A percentile compares a stretch with the other conserved stretches of the same genome.
phyloP scores from a whole-genome alignment of 1,140 invertebrate genomes.

The Radopholus similis region DNA sequence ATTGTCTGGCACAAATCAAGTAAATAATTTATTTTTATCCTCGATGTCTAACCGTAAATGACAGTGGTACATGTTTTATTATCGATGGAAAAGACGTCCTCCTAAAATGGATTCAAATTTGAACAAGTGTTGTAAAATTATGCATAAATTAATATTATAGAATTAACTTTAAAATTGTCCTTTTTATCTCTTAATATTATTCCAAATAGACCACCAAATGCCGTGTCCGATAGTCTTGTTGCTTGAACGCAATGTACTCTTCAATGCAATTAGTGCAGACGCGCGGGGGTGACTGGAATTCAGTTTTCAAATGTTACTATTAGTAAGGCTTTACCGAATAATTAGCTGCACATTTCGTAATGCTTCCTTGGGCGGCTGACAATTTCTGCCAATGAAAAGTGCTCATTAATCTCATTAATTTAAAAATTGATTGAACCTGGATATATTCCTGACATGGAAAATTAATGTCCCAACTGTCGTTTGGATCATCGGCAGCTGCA shows the following conservation, averaged over 20 bases:
- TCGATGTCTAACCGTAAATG: slow-evolving; percentile 2
- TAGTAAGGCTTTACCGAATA: not conserved
- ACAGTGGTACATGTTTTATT: slow-evolving; percentile 15
- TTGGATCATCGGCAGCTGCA: not conserved
- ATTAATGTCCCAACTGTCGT: slow-evolving; percentile 6
- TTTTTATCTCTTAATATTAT: too few species aligned
- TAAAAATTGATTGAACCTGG: not conserved
- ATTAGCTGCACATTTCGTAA: slow-evolving; percentile 2
- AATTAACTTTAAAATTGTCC: too few species aligned
- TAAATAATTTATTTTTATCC: not conserved
- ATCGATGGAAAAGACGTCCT: not conserved
- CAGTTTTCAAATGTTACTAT: not conserved
- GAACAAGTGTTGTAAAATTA: not conserved
- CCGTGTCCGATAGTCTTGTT: slow-evolving; percentile 4
- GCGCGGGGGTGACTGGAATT: slow-evolving; percentile 7
- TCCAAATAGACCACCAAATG: slow-evolving; percentile 4
- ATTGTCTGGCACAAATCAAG: slow-evolving; percentile 4
- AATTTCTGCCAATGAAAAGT: not conserved
- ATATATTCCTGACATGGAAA: not conserved
- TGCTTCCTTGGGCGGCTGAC: not conserved
- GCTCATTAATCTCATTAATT: not conserved
- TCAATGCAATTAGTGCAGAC: slow-evolving; percentile 5
- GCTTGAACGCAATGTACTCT: slow-evolving; percentile 4
- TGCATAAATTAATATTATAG: too few species aligned
- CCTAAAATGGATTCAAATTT: not conserved